These are phyloP conservation scores for Pentalonia nigronervosa DNA, from an alignment of 1,140 invertebrate species.

Conservation along the genomic window DNA sequence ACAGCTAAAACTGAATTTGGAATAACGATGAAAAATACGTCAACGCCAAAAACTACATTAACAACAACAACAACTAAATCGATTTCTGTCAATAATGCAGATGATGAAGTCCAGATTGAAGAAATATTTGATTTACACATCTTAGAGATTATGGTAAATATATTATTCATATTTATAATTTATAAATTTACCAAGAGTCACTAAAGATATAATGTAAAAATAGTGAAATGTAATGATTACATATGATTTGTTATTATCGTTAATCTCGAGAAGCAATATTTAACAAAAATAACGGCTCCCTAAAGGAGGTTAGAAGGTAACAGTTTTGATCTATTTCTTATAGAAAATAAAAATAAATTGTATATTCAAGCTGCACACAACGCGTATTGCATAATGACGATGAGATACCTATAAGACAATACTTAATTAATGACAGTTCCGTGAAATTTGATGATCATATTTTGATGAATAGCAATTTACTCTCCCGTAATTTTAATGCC, in stretches of 20 bases:
- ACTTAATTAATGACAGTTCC: background rate
- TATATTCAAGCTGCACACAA: background rate
- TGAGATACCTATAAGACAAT: background rate
- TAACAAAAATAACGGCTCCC: background rate
- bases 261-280: background rate
- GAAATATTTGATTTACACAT: conserved; percentile 74
- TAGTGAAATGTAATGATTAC: background rate
- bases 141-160: conserved; percentile 73
- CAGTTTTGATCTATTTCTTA: background rate
- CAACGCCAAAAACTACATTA: background rate
- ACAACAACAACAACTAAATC: background rate
- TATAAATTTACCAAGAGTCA: background rate
- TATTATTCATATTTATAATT: background rate
- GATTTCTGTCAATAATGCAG: conserved; percentile 60
- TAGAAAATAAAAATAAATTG: background rate
- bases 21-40: background rate
- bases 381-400: background rate
- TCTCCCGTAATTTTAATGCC: background rate
- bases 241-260: background rate
- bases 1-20: background rate
- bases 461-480: background rate
- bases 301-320: background rate
- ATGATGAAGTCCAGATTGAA: conserved; percentile 69
- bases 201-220: background rate
- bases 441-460: background rate